Evolutionary conservation across 2,113 vertebrate genomes (phyloP).

Genomic region (Alces alces): DNA sequence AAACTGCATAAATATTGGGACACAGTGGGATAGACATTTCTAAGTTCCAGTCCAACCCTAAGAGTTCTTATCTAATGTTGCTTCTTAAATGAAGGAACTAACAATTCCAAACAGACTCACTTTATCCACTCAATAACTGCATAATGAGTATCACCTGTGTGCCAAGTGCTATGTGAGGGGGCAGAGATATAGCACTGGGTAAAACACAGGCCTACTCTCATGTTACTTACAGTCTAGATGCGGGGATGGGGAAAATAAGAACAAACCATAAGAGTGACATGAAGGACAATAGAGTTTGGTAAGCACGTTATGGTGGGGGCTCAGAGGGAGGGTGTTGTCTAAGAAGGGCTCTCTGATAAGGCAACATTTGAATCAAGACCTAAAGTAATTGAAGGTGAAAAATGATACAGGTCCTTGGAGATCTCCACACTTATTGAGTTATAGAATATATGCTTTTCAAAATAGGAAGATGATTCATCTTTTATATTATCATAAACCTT

Average conservation of each 20-base stretch:
- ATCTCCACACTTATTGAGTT: neutral
- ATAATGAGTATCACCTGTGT: neutral
- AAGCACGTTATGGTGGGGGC: neutral
- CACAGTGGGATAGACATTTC: neutral
- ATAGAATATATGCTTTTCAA: constrained; percentile 27
- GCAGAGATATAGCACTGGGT: neutral
- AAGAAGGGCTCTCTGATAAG: neutral
- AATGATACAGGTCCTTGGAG: neutral
- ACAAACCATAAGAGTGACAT: neutral
- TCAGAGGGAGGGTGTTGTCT: neutral
- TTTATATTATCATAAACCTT: constrained; percentile 39
- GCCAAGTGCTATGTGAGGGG: neutral
- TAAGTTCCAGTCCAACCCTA: neutral
- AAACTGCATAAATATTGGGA: neutral
- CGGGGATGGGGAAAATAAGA: neutral
- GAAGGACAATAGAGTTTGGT: neutral
- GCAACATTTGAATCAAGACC: constrained; percentile 6
- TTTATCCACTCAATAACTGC: neutral
- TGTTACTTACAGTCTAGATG: neutral
- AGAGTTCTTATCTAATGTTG: neutral
- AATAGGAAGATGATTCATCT: constrained; percentile 44
- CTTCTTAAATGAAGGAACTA: neutral
- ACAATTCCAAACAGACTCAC: neutral
- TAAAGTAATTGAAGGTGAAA: neutral
- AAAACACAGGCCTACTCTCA: neutral